A percentile compares a stretch with the other conserved stretches of the same genome.
Evolutionary conservation across 2,113 vertebrate genomes (phyloP).

Genomic region (Crotalus horridus): DNA sequence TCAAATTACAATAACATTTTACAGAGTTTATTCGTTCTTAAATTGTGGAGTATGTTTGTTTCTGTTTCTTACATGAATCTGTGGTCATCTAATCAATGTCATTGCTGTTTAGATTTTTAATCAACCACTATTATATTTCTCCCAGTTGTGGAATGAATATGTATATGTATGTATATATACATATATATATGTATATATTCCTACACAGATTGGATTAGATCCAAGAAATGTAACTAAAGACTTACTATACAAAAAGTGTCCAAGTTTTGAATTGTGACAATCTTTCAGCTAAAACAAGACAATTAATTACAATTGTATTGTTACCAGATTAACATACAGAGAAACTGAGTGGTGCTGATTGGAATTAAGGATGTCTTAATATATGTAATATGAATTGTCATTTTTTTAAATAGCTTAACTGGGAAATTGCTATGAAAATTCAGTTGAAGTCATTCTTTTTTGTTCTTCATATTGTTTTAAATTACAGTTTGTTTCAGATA

Average conservation of each 20-base stretch:
- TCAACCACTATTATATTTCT: neutral
- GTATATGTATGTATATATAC: no score
- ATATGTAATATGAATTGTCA: slow-evolving; percentile 36
- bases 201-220: slow-evolving; percentile 22
- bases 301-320: neutral
- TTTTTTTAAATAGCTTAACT: slow-evolving; percentile 46
- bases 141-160: slow-evolving; percentile 11
- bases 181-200: neutral
- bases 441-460: slow-evolving; percentile 52
- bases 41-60: slow-evolving; percentile 18
- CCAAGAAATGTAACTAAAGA: slow-evolving; percentile 39
- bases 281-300: slow-evolving; percentile 14
- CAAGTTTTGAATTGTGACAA: slow-evolving; percentile 23
- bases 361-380: slow-evolving; percentile 34
- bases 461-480: slow-evolving; percentile 39
- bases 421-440: slow-evolving; percentile 47
- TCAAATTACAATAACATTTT: slow-evolving; percentile 33
- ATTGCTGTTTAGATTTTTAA: neutral
- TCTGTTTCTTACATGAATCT: slow-evolving; percentile 38
- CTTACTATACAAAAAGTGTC: slow-evolving; percentile 35
- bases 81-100: slow-evolving; percentile 29
- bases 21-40: slow-evolving; percentile 45
- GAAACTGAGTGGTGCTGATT: neutral
- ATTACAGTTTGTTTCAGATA: slow-evolving; percentile 37
- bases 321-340: neutral